phyloP scores from a whole-genome alignment of 2,113 vertebrate genomes.

The Hemichromis elongatus region DNA sequence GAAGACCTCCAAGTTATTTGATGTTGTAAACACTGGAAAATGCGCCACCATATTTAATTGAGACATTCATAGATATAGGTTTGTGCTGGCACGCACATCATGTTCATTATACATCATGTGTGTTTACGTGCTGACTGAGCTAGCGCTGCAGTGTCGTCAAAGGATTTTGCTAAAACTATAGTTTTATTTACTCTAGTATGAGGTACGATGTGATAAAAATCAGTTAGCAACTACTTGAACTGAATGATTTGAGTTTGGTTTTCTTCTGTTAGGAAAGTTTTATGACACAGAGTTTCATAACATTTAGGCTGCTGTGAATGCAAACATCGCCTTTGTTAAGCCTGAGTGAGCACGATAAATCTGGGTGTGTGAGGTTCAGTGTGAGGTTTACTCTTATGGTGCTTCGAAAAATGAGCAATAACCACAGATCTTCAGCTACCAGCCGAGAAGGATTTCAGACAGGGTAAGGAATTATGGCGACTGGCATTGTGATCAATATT shows the following conservation, averaged over 20 bases:
- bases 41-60: slow-evolving; percentile 24
- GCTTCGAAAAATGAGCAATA: background rate
- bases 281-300: background rate
- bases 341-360: background rate
- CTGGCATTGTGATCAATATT: slow-evolving; percentile 3
- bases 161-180: background rate
- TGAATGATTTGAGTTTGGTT: slow-evolving; percentile 13
- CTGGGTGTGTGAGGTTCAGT: background rate
- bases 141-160: background rate
- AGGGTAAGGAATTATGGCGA: background rate
- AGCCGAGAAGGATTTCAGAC: background rate
- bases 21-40: slow-evolving; percentile 43
- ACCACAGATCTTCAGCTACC: background rate
- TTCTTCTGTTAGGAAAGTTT: background rate
- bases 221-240: background rate
- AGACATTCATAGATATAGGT: slow-evolving; percentile 14
- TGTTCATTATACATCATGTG: slow-evolving; percentile 33
- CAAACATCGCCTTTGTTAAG: background rate
- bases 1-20: slow-evolving; percentile 34
- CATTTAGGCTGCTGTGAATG: slow-evolving; percentile 2
- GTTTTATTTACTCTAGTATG: background rate
- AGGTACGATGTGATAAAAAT: background rate
- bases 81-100: background rate
- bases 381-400: background rate
- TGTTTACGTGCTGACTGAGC: slow-evolving; percentile 37